phyloP scores from a whole-genome alignment of 92 coral and sea anemone species.

The Pocillopora grandis region DNA sequence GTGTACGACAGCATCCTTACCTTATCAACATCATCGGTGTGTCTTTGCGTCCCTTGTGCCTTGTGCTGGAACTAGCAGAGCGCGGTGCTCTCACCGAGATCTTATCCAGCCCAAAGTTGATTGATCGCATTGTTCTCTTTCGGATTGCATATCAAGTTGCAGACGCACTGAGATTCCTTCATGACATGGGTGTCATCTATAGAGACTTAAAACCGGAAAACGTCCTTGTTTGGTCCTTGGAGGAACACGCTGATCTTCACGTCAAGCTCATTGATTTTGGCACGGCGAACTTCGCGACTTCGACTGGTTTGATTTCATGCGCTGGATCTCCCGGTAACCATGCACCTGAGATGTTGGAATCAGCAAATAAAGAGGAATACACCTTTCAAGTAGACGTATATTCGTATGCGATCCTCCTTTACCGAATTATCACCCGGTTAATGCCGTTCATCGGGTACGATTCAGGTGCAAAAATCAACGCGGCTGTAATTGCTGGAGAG shows the following conservation, averaged over 20 bases:
- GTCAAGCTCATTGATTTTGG: constrained; percentile 97
- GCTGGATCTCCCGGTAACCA: constrained; percentile 79
- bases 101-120: constrained; percentile 47
- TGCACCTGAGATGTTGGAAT: constrained; percentile 96
- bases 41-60: constrained; percentile 87
- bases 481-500: constrained; percentile 72
- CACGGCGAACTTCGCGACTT: constrained; percentile 92
- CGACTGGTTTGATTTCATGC: constrained; percentile 72
- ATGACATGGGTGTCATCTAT: constrained; percentile 81
- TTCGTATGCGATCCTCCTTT: constrained; percentile 83
- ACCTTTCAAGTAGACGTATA: constrained; percentile 90
- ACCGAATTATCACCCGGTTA: constrained; percentile 80
- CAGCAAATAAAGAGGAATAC: constrained; percentile 76
- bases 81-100: constrained; percentile 81
- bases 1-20: constrained; percentile 93
- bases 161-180: constrained; percentile 86
- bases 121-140: constrained; percentile 78
- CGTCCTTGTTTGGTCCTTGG: constrained; percentile 92
- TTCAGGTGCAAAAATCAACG: constrained; percentile 61
- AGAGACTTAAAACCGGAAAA: constrained; percentile 97
- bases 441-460: constrained; percentile 70
- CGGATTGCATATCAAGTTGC: constrained; percentile 96
- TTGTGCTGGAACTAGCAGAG: constrained; percentile 93
- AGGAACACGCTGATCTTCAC: constrained; percentile 84
- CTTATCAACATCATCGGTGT: constrained; percentile 94